phyloP scores from a whole-genome alignment of 2,113 vertebrate genomes.

The Dipodomys merriami region DNA sequence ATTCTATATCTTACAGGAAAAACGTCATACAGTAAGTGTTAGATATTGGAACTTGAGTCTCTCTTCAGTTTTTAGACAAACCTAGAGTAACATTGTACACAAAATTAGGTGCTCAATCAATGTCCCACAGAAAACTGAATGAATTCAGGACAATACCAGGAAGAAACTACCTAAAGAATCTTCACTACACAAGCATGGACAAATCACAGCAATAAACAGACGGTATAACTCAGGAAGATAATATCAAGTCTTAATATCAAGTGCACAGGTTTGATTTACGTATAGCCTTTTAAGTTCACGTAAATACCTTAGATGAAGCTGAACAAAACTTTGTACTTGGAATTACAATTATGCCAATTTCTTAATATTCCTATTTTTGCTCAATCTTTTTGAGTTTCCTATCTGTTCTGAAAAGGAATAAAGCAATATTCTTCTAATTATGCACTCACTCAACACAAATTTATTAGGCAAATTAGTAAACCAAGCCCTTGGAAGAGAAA shows the following conservation, averaged over 20 bases:
- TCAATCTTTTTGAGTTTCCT: neutral
- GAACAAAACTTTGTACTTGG: neutral
- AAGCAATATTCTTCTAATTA: slow-evolving; percentile 39
- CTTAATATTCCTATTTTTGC: slow-evolving; percentile 17
- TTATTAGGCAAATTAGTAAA: slow-evolving; percentile 10
- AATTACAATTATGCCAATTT: slow-evolving; percentile 9
- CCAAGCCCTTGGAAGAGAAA: slow-evolving; percentile 8
- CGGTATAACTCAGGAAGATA: neutral
- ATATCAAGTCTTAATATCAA: slow-evolving; percentile 17
- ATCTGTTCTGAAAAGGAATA: slow-evolving; percentile 24
- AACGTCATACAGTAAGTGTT: slow-evolving; percentile 12
- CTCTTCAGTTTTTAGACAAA: slow-evolving; percentile 24
- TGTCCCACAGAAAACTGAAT: slow-evolving; percentile 19
- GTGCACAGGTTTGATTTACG: neutral
- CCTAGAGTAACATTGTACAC: neutral
- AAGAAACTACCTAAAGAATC: neutral
- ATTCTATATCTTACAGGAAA: neutral
- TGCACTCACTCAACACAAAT: slow-evolving; percentile 46
- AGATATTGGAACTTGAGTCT: slow-evolving; percentile 30
- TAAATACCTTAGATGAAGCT: neutral
- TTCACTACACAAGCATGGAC: neutral
- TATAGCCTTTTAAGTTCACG: neutral
- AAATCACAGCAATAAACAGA: neutral
- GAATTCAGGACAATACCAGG: neutral
- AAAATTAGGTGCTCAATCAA: neutral